phyloP scores from a whole-genome alignment of 2,888 invertebrate species.

The Andrena bicolor region DNA sequence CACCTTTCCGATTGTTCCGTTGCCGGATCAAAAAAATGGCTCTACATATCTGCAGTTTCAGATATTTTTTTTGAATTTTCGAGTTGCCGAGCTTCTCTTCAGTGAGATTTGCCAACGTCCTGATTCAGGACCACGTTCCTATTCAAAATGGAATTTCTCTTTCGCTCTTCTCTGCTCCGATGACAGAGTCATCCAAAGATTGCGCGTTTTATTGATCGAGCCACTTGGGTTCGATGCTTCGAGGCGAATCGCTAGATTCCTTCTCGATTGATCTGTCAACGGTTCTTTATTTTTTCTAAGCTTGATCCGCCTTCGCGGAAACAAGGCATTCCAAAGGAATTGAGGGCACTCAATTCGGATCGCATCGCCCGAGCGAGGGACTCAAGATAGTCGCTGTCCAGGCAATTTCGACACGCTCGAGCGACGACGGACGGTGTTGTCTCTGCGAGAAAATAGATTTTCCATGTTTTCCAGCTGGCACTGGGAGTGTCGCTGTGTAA shows the following conservation, averaged over 20 bases:
- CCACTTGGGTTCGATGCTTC: background rate
- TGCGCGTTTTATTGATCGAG: background rate
- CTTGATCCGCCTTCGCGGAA: background rate
- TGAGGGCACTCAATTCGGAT: background rate
- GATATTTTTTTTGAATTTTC: too few species aligned
- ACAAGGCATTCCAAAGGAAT: constrained; percentile 15
- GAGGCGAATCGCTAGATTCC: constrained; percentile 6
- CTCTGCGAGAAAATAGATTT: background rate
- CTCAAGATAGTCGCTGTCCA: background rate
- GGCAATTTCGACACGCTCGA: constrained; percentile 17
- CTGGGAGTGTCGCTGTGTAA: background rate
- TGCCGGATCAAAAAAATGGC: too few species aligned
- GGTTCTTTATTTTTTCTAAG: constrained; percentile 2
- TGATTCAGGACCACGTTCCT: background rate
- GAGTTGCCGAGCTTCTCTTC: too few species aligned
- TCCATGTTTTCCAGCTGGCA: background rate
- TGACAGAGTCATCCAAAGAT: background rate
- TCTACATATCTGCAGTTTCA: too few species aligned
- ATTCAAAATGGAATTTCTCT: constrained; percentile 23
- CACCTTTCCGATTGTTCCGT: too few species aligned
- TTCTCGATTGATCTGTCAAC: constrained; percentile 20
- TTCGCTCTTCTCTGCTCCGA: too few species aligned
- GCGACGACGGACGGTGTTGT: background rate
- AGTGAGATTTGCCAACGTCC: background rate
- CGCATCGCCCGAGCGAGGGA: background rate